Evolutionary conservation across 1,140 invertebrate genomes (phyloP).

Genomic region (Diuraphis noxia): DNA sequence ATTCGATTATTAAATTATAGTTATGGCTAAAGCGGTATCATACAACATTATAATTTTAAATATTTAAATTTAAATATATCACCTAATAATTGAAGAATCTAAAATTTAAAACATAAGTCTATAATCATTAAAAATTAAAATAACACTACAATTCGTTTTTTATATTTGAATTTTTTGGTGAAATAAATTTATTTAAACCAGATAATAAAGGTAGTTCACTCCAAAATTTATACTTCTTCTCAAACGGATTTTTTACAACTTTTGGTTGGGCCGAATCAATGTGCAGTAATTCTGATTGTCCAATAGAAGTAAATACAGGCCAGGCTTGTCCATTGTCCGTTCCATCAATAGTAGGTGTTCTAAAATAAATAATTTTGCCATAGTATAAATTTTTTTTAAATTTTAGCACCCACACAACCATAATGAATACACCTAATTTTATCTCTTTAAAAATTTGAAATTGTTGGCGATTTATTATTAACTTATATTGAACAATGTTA

Average conservation of each 20-base stretch:
- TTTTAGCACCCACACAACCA: not conserved
- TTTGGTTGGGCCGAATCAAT: slow-evolving; percentile 9
- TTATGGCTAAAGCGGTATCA: not conserved
- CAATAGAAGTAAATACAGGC: slow-evolving; percentile 17
- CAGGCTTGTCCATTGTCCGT: slow-evolving; percentile 1
- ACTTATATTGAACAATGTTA: not conserved
- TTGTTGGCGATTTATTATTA: not conserved
- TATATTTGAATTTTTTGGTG: not conserved
- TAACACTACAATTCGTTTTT: slow-evolving; percentile 17
- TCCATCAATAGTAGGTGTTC: slow-evolving; percentile 9
- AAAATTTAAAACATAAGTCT: not conserved
- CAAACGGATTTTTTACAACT: not conserved
- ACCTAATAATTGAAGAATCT: not conserved
- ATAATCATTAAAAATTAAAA: not conserved
- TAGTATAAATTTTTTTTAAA: not conserved
- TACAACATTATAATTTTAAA: not conserved
- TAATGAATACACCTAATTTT: not conserved
- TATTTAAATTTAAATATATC: not conserved
- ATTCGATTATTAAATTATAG: not conserved
- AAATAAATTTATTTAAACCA: not conserved
- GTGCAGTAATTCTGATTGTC: not conserved
- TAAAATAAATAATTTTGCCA: not conserved
- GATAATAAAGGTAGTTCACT: not conserved
- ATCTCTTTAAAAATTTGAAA: not conserved
- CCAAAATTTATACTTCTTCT: slow-evolving; percentile 20